These are phyloP conservation scores for Copsychus sechellarum DNA, from an alignment of 2,113 vertebrate genomes.

Conservation along the genomic window DNA sequence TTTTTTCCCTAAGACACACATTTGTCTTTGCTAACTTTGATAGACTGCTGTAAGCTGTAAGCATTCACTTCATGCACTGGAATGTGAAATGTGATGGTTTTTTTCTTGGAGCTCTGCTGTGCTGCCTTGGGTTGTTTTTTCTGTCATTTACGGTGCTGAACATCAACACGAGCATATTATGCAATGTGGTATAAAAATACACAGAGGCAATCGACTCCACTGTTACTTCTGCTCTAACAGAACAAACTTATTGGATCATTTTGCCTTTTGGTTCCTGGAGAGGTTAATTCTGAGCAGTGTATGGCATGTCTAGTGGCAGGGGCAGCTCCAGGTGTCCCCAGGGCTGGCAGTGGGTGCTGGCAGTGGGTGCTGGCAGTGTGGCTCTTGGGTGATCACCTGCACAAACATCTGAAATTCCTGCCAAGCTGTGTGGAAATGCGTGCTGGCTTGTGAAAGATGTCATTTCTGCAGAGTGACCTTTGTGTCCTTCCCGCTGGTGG, in stretches of 20 bases:
- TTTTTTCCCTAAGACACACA: not conserved
- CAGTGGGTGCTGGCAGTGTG: not conserved
- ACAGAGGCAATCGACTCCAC: not conserved
- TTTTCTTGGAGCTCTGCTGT: not conserved
- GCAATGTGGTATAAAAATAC: not conserved
- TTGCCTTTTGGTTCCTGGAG: not conserved
- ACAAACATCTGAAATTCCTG: not conserved
- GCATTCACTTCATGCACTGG: not conserved
- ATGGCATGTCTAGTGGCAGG: rapidly evolving
- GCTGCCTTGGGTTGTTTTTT: slow-evolving; percentile 59
- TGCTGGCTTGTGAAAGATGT: not conserved
- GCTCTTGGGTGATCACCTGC: not conserved
- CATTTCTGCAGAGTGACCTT: not conserved
- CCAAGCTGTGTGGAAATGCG: not conserved
- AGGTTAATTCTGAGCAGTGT: not conserved
- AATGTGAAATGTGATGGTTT: slow-evolving; percentile 4
- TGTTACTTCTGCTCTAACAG: not conserved
- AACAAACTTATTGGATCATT: not conserved
- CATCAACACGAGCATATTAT: not conserved
- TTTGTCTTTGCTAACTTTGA: slow-evolving; percentile 18
- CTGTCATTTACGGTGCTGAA: slow-evolving; percentile 17
- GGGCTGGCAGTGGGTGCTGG: not conserved
- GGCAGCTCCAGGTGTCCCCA: not conserved
- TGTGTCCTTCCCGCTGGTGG: not conserved
- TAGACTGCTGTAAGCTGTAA: not conserved